Percentiles rank a stretch among this genome's conserved stretches.
phyloP scores from a whole-genome alignment of 1,140 invertebrate species.

The Homalodisca vitripennis region DNA sequence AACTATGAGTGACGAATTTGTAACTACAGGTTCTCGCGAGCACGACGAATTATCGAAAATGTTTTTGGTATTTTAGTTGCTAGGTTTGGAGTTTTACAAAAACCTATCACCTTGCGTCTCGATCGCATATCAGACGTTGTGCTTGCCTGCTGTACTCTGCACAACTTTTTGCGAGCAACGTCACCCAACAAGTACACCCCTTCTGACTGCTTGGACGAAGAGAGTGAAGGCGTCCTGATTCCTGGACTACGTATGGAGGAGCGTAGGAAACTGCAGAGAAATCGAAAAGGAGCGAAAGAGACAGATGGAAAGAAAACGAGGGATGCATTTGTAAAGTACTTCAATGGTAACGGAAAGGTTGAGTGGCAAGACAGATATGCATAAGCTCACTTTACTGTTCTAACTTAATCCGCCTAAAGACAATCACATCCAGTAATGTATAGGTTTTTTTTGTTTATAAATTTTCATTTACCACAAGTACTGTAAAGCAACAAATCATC shows the following conservation, averaged over 20 bases:
- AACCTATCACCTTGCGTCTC: slow-evolving; percentile 43
- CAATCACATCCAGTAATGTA: no score
- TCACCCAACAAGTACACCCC: slow-evolving; percentile 25
- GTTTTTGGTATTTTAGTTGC: slow-evolving; percentile 50
- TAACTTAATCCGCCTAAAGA: no score
- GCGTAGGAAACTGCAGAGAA: no score
- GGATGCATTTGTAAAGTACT: no score
- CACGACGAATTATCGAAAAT: slow-evolving; percentile 50
- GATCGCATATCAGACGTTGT: slow-evolving; percentile 44
- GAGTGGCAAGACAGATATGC: no score
- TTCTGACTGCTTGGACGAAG: slow-evolving; percentile 24
- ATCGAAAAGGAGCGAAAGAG: no score
- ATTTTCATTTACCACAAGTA: no score
- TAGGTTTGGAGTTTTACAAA: slow-evolving; percentile 46
- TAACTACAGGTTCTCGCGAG: slow-evolving; percentile 49
- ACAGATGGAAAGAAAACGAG: no score
- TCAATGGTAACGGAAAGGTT: no score
- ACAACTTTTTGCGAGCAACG: slow-evolving; percentile 41
- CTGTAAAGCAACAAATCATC: no score
- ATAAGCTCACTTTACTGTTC: no score
- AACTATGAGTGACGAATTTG: slow-evolving; percentile 45
- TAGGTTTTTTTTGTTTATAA: no score
- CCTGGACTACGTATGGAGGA: slow-evolving; percentile 23
- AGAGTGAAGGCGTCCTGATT: slow-evolving; percentile 21
- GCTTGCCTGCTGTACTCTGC: slow-evolving; percentile 39